phyloP scores from a whole-genome alignment of 2,888 invertebrate species.

The Drosophila hamatofila region DNA sequence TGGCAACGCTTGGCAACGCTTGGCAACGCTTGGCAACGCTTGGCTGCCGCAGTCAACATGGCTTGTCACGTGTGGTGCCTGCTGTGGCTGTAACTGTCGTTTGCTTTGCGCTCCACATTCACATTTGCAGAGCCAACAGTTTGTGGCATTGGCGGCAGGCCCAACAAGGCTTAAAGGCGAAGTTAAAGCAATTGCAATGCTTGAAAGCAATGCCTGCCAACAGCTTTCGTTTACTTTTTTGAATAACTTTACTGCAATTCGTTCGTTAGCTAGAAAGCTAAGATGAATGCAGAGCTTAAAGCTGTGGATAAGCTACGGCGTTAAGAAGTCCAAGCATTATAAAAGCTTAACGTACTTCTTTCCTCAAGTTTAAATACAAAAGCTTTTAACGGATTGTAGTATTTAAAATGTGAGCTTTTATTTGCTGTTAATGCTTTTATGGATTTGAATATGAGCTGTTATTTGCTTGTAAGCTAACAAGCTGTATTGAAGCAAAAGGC shows the following conservation, averaged over 20 bases:
- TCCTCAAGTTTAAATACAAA: background rate
- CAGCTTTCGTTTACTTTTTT: background rate
- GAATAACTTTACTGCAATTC: background rate
- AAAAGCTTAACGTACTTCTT: background rate
- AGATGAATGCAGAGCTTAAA: background rate
- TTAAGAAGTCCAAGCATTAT: background rate
- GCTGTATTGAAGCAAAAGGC: background rate
- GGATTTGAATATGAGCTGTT: background rate
- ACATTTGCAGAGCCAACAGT: background rate
- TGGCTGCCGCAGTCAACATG: background rate
- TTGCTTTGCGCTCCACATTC: background rate
- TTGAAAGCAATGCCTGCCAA: background rate
- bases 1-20: slow-evolving; percentile 24
- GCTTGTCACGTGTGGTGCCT: slow-evolving; percentile 11
- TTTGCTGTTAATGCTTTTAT: background rate
- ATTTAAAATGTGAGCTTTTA: background rate
- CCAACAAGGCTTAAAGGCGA: background rate
- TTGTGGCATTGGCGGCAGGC: slow-evolving; percentile 1
- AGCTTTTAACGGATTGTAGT: background rate
- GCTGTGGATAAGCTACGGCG: background rate
- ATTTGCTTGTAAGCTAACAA: background rate
- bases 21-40: slow-evolving; percentile 31
- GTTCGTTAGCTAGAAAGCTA: background rate
- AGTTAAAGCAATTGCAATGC: background rate
- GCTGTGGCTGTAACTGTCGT: background rate